Evolutionary conservation across 2,797 vertebrate genomes (phyloP).

Genomic region (Calcarius lapponicus): DNA sequence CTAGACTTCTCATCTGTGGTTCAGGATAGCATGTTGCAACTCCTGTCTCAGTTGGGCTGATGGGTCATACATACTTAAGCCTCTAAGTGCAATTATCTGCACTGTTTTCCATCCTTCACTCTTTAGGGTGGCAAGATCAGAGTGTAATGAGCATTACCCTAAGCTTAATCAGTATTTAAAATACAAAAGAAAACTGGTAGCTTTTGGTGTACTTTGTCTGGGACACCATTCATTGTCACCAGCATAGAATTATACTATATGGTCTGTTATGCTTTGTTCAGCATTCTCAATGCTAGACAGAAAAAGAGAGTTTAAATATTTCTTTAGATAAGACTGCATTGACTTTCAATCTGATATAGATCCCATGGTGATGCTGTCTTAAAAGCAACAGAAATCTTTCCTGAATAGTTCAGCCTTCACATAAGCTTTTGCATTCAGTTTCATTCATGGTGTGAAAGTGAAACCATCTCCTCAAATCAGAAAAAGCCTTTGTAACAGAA

Average conservation of each 20-base stretch:
- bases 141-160: neutral
- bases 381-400: neutral
- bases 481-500: neutral
- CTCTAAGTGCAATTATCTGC: neutral
- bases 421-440: neutral
- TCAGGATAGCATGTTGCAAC: neutral
- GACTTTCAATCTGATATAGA: neutral
- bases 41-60: neutral
- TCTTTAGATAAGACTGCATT: neutral
- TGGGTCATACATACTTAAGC: neutral
- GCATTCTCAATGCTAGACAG: neutral
- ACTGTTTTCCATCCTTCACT: neutral
- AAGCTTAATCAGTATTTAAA: neutral
- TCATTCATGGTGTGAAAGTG: neutral
- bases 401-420: neutral
- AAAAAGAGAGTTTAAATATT: neutral
- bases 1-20: neutral
- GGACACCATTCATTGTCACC: neutral
- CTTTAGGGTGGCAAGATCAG: neutral
- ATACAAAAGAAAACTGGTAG: neutral
- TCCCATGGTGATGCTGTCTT: neutral
- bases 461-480: neutral
- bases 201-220: neutral
- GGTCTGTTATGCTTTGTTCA: neutral
- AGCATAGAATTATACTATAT: neutral